Evolutionary conservation across 2,888 invertebrate species (phyloP).

Genomic region (Phlogophora meticulosa): DNA sequence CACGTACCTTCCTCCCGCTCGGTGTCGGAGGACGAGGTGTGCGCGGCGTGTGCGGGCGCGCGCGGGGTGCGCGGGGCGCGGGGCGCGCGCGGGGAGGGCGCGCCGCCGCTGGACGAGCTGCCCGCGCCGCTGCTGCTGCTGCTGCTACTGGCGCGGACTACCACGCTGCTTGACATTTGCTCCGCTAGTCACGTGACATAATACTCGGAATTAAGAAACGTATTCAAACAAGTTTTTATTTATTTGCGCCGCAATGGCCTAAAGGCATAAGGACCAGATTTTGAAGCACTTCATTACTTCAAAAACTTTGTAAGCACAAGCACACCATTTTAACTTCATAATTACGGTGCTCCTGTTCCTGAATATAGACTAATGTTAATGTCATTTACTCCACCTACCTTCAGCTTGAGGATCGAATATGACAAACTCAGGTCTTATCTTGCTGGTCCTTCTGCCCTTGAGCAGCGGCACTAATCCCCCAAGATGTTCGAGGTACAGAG

Average conservation of each 20-base stretch:
- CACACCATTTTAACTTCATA: too few species aligned
- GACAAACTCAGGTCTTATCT: conserved; percentile 99
- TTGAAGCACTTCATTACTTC: too few species aligned
- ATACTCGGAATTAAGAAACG: neutral
- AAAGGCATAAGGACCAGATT: neutral
- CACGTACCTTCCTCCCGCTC: conserved; percentile 90
- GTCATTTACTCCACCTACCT: conserved; percentile 90
- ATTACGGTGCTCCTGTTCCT: too few species aligned
- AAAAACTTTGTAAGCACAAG: too few species aligned
- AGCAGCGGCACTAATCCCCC: conserved; percentile 99
- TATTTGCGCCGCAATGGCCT: too few species aligned
- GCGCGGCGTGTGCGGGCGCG: conserved; percentile 50
- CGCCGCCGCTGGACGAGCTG: conserved; percentile 75
- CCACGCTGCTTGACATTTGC: conserved; percentile 56
- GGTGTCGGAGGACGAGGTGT: conserved; percentile 91
- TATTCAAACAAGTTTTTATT: neutral
- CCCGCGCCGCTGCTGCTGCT: conserved; percentile 80
- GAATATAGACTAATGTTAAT: too few species aligned
- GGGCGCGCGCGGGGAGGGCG: conserved; percentile 71
- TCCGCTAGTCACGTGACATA: conserved; percentile 44
- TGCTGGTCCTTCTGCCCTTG: conserved; percentile 98
- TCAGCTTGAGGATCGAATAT: conserved; percentile 98
- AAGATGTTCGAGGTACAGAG: conserved; percentile 97
- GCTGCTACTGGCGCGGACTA: conserved; percentile 74
- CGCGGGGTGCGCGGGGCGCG: conserved; percentile 70